A percentile compares a stretch with the other conserved stretches of the same genome.
Conservation (phyloP, 2,113 vertebrate species). For the Pongo pygmaeus region DNA sequence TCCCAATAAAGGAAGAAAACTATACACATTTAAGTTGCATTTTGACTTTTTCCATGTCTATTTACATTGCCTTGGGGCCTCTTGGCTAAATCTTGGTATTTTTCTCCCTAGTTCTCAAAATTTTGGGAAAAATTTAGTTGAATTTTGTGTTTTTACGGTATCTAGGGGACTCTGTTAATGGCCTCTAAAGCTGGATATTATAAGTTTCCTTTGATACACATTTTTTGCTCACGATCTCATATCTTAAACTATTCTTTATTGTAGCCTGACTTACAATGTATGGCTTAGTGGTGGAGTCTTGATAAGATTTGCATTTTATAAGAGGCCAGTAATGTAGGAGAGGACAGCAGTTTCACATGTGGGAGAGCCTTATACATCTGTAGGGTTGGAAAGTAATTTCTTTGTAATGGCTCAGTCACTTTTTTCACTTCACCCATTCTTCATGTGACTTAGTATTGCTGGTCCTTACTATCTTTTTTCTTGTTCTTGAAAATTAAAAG, state of each 20-base stretch:
- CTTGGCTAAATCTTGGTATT: not conserved
- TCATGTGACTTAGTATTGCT: not conserved
- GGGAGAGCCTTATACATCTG: not conserved
- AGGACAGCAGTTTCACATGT: not conserved
- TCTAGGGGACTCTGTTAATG: not conserved
- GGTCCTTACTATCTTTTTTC: not conserved
- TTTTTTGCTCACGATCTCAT: not conserved
- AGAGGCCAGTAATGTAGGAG: not conserved
- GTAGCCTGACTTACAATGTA: not conserved
- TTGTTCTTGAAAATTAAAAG: conserved; percentile 8
- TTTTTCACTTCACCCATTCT: not conserved
- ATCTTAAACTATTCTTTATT: not conserved
- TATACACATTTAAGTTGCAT: not conserved
- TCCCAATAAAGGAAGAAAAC: not conserved
- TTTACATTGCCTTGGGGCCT: not conserved
- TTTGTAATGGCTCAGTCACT: not conserved
- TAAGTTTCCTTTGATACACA: not conserved
- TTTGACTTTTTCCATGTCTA: not conserved
- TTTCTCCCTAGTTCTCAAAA: not conserved
- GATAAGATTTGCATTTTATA: not conserved
- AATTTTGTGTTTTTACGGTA: not conserved
- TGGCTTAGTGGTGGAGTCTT: not conserved
- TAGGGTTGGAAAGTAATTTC: not conserved
- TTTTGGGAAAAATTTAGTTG: not conserved
- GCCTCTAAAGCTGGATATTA: not conserved